phyloP scores from a whole-genome alignment of 1,140 invertebrate genomes.

The Leptopilina boulardi region DNA sequence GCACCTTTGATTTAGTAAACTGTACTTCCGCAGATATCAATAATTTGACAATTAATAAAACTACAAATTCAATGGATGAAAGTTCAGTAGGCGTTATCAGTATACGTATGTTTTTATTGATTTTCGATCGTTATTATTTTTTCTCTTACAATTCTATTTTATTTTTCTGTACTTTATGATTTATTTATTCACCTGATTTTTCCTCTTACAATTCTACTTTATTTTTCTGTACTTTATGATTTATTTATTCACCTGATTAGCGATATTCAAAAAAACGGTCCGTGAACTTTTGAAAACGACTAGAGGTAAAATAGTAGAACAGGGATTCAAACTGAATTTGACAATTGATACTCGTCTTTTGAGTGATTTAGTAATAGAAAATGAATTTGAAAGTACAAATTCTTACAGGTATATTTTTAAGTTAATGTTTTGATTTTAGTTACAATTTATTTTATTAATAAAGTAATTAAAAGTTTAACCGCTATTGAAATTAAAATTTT shows the following conservation, averaged over 20 bases:
- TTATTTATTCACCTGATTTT: too few species aligned
- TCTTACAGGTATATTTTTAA: conserved; percentile 40
- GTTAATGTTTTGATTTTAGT: background rate
- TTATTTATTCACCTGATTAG: conserved; percentile 19
- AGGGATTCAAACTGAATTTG: conserved; percentile 31
- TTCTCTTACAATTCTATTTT: background rate
- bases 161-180: too few species aligned
- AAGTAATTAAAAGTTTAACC: background rate
- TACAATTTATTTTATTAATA: background rate
- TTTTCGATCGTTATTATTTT: background rate
- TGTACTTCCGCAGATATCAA: background rate
- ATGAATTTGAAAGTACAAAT: conserved; percentile 42
- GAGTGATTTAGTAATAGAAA: conserved; percentile 44
- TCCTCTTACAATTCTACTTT: background rate
- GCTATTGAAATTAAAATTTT: background rate
- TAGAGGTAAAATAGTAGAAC: conserved; percentile 41
- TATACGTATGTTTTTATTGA: background rate
- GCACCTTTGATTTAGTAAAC: background rate
- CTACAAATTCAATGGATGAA: conserved; percentile 16
- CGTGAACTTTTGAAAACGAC: conserved; percentile 34
- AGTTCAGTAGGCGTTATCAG: background rate
- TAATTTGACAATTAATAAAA: background rate
- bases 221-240: conserved; percentile 15
- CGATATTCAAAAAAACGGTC: conserved; percentile 33
- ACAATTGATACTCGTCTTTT: conserved; percentile 39